Evolutionary conservation across 1,140 invertebrate species (phyloP).

Genomic region (Zaprionus kolodkinae): DNA sequence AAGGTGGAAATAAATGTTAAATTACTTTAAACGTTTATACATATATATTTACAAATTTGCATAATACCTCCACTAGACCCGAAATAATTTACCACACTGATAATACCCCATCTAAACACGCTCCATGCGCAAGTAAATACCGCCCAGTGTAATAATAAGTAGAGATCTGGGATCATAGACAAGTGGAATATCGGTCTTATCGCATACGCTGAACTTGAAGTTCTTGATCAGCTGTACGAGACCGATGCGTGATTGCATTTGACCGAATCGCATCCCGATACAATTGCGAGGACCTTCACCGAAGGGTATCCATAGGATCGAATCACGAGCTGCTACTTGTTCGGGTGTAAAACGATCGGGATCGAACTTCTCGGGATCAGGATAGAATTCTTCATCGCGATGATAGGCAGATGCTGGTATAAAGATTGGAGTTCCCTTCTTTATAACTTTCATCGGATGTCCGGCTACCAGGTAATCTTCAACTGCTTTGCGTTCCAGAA

Average conservation of each 20-base stretch:
- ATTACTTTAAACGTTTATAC: no score
- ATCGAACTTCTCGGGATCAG: slow-evolving; percentile 86
- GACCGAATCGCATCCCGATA: slow-evolving; percentile 84
- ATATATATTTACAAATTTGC: no score
- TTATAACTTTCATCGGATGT: no score
- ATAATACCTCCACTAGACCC: no score
- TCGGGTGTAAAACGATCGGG: slow-evolving; percentile 86
- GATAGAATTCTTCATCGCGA: no score
- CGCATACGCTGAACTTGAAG: slow-evolving; percentile 68
- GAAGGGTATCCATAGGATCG: slow-evolving; percentile 87
- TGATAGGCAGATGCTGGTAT: no score
- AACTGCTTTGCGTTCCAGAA: no score
- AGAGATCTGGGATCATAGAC: slow-evolving; percentile 41
- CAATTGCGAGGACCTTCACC: slow-evolving; percentile 86
- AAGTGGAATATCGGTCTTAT: slow-evolving; percentile 55
- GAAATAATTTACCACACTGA: no score
- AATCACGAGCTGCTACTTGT: slow-evolving; percentile 78
- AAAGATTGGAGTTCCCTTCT: no score
- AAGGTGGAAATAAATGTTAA: background rate
- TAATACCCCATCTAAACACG: slow-evolving; percentile 12
- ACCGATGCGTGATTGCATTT: slow-evolving; percentile 84
- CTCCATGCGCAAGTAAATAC: slow-evolving; percentile 52
- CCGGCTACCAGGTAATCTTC: no score
- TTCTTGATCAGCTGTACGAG: slow-evolving; percentile 79
- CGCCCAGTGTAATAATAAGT: slow-evolving; percentile 30